These are phyloP conservation scores for Hypolimnas misippus DNA, from an alignment of 2,888 invertebrate genomes.

Conservation along the genomic window DNA sequence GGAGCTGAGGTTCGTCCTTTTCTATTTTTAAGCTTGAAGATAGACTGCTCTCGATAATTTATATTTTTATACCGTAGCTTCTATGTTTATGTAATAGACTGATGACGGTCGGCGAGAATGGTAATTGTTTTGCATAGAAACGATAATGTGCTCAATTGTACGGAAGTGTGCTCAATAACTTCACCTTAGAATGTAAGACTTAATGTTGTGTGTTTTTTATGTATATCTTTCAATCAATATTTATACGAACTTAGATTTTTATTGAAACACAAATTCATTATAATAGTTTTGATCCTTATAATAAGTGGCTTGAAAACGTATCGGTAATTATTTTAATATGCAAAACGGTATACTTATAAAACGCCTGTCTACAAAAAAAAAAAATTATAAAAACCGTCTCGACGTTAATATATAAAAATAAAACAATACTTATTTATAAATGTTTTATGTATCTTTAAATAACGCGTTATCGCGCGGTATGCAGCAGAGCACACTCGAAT, in stretches of 20 bases:
- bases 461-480: too few species aligned
- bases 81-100: conserved; percentile 14
- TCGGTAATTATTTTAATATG: too few species aligned
- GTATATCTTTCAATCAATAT: not conserved
- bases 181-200: conserved; percentile 3
- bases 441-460: too few species aligned
- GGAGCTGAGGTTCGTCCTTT: not conserved
- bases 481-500: too few species aligned
- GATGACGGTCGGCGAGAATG: conserved; percentile 18
- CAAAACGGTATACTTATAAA: too few species aligned
- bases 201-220: not conserved
- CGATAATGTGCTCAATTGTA: not conserved
- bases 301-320: too few species aligned
- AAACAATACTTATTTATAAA: too few species aligned
- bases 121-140: conserved; percentile 4
- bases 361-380: too few species aligned
- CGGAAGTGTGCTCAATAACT: conserved; percentile 1
- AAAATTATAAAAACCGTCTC: too few species aligned
- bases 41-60: conserved; percentile 19
- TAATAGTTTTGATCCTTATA: not conserved
- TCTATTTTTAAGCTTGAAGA: conserved; percentile 14
- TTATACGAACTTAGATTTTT: not conserved
- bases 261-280: not conserved
- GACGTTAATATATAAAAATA: too few species aligned
- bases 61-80: conserved; percentile 6